Conservation (phyloP, 2,797 vertebrate species). For the Selene dorsalis region DNA sequence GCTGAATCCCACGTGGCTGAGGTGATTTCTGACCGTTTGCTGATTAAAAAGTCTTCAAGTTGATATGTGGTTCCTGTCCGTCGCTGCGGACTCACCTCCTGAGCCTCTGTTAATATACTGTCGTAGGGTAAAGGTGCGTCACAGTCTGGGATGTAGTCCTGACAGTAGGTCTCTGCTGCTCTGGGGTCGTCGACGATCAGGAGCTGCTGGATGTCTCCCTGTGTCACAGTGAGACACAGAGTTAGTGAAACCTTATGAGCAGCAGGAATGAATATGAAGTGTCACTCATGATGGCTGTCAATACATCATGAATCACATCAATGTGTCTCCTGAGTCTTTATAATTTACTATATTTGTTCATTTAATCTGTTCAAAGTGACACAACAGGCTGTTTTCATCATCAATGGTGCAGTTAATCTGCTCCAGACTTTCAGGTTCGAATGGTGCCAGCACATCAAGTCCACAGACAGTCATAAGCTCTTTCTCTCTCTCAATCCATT, state of each 20-base stretch:
- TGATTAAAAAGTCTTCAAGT: neutral
- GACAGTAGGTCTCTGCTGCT: slow-evolving; percentile 88
- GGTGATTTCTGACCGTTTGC: neutral
- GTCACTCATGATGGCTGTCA: neutral
- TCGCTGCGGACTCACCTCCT: slow-evolving; percentile 72
- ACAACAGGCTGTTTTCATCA: slow-evolving; percentile 57
- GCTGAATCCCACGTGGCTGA: neutral
- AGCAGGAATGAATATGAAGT: slow-evolving; percentile 16
- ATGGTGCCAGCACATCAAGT: slow-evolving; percentile 27
- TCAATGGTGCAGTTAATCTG: slow-evolving; percentile 55
- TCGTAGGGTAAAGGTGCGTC: slow-evolving; percentile 78
- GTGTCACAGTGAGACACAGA: slow-evolving; percentile 24
- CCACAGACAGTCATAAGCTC: slow-evolving; percentile 31
- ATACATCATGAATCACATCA: neutral
- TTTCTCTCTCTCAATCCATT: slow-evolving; percentile 22
- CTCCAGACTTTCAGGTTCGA: slow-evolving; percentile 64
- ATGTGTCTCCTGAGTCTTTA: slow-evolving; percentile 31
- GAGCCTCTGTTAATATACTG: slow-evolving; percentile 77
- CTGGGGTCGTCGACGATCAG: slow-evolving; percentile 86
- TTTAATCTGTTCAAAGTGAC: slow-evolving; percentile 75
- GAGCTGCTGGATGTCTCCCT: slow-evolving; percentile 95
- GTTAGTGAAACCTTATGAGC: slow-evolving; percentile 15
- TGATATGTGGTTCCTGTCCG: neutral
- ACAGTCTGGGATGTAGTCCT: slow-evolving; percentile 89
- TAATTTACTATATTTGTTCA: slow-evolving; percentile 39